Base-by-base conservation (phyloP, 2,888 invertebrate genomes). In the Sinotaia quadrata region DNA sequence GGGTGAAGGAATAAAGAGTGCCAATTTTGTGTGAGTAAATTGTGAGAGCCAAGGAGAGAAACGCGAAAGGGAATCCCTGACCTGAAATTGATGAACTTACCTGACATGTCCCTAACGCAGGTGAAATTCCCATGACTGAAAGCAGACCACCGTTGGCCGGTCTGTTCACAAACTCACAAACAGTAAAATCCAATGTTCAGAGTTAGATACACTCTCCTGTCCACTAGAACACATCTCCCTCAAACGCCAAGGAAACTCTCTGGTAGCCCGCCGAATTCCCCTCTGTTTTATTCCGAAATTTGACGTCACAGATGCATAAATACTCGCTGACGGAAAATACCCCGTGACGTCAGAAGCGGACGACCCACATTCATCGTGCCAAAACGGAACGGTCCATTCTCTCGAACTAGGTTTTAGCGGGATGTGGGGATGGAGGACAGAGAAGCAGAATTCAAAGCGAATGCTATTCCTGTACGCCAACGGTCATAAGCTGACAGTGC, bases 311-410 rank as follows among this genome's bases (percentile, higher is more conserved):
- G 52, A 49, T 58, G 59, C 61, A 61, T 70, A 70, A 70, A 70
- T 70, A 70, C 61, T 61, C 66, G 67, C 70, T 66, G 66, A 61
- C 66, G 70, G 69, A 70, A 70, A 70, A 66, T 67, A 61, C 70
- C 61, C 61, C 44, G 70, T 70, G 70, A 70, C 70, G 70, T 70
- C 70, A 70, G 56, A 63, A 44, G 56, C 61, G 49, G 54, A 37
- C 63, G 63, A 63, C 63, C 63, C 63, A 63, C 51, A 63, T 63
- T 63, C 52, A 36, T 36, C 27, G 63, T 37, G 51, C 34, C 36
- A 34, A 52, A 37, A 36, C n/a, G 62, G 51, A 34, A n/a, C 34
- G 34, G 51, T 51, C 61, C 62, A 62, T 21, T 49, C 2, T 7
- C 24, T 7, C 10, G 21, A 21, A 24, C 12, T n/a, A 24, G 27